Conservation (phyloP, 1,140 invertebrate species). For the Rhopalosiphum padi region DNA sequence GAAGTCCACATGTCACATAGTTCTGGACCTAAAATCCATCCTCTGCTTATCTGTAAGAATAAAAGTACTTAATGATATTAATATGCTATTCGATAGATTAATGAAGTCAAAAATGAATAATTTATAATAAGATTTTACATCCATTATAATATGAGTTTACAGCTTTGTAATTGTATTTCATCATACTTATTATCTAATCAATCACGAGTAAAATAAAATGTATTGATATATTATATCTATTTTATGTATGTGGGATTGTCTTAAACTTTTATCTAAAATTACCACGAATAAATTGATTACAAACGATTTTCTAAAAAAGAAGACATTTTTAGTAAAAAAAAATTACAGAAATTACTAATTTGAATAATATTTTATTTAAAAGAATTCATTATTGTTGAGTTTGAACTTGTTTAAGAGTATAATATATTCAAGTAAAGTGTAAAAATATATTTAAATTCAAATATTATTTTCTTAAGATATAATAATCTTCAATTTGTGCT, state of each 20-base stretch:
- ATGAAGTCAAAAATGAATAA: background rate
- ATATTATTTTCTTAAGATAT: background rate
- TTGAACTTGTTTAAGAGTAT: background rate
- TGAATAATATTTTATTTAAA: background rate
- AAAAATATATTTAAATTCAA: background rate
- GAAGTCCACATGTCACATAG: conserved; percentile 94
- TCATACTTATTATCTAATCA: background rate
- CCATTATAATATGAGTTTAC: too few species aligned
- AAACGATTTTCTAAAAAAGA: background rate
- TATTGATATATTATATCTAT: background rate
- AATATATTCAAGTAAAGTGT: background rate
- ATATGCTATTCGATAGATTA: background rate
- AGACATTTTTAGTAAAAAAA: background rate
- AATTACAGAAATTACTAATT: background rate
- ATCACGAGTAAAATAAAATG: background rate
- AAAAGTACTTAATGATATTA: background rate
- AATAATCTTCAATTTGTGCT: background rate
- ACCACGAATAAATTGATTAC: background rate
- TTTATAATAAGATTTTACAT: background rate
- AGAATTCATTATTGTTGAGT: background rate
- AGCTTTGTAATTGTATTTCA: background rate
- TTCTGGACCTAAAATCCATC: conserved; percentile 83
- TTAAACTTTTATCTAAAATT: background rate
- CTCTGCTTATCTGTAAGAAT: conserved; percentile 58
- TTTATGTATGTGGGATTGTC: background rate